Evolutionary conservation across 2,888 invertebrate genomes (phyloP).

Genomic region (Drosophila glabriapex): DNA sequence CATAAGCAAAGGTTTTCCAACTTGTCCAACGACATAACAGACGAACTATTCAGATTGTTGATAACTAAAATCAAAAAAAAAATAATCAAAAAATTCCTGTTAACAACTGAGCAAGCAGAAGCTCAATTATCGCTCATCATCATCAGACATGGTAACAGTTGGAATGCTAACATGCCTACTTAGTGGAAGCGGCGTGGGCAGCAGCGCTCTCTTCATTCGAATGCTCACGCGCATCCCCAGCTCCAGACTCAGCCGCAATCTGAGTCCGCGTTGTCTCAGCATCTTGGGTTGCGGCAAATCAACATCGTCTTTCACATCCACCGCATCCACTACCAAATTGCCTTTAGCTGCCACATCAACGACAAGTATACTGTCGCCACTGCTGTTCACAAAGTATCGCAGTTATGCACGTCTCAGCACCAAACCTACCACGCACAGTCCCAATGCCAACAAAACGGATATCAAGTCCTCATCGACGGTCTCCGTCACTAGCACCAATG

Average conservation of each 20-base stretch:
- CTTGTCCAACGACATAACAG: slow-evolving; percentile 17
- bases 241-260: slow-evolving; percentile 12
- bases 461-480: slow-evolving; percentile 68
- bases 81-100: slow-evolving; percentile 21
- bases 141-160: slow-evolving; percentile 48
- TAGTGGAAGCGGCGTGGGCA: slow-evolving; percentile 8
- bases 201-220: slow-evolving; percentile 27
- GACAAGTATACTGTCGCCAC: slow-evolving; percentile 38
- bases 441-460: slow-evolving; percentile 66
- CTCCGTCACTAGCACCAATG: slow-evolving; percentile 50
- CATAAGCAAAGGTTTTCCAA: slow-evolving; percentile 15
- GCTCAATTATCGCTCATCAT: neutral
- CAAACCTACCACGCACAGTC: slow-evolving; percentile 58
- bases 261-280: slow-evolving; percentile 46
- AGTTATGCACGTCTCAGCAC: slow-evolving; percentile 55
- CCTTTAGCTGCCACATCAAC: slow-evolving; percentile 23
- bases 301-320: slow-evolving; percentile 3
- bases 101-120: slow-evolving; percentile 14
- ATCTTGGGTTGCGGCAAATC: slow-evolving; percentile 17
- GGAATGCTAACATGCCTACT: slow-evolving; percentile 46
- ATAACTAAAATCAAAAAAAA: slow-evolving; percentile 19
- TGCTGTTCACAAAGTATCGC: slow-evolving; percentile 43
- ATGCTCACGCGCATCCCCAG: slow-evolving; percentile 23
- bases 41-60: slow-evolving; percentile 32
- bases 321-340: slow-evolving; percentile 18